phyloP scores from a whole-genome alignment of 1,140 invertebrate genomes.

The Musca vetustissima region DNA sequence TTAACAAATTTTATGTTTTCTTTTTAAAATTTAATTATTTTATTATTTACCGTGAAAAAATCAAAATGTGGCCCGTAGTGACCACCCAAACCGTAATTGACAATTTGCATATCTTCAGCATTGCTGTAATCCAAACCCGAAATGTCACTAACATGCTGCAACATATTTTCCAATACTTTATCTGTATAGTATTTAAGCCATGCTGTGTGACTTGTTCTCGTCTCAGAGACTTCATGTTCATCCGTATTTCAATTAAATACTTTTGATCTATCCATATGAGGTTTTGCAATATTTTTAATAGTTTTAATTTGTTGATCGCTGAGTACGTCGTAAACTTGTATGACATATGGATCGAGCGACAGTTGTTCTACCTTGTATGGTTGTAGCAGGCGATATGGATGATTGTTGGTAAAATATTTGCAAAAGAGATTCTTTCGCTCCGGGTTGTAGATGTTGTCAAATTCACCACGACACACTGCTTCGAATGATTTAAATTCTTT shows the following conservation, averaged over 20 bases:
- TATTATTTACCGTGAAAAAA: constrained; percentile 61
- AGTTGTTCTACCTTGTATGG: constrained; percentile 83
- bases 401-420: constrained; percentile 47
- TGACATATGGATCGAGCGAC: constrained; percentile 82
- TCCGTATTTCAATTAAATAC: constrained; percentile 74
- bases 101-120: constrained; percentile 93
- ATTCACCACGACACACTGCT: constrained; percentile 82
- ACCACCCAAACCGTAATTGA: constrained; percentile 97
- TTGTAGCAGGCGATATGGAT: constrained; percentile 73
- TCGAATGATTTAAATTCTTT: constrained; percentile 67
- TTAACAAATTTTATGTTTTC: constrained; percentile 44
- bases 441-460: constrained; percentile 53
- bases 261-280: constrained; percentile 68
- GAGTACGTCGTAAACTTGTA: constrained; percentile 88
- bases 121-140: constrained; percentile 80
- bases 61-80: constrained; percentile 96
- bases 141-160: constrained; percentile 70
- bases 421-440: constrained; percentile 63
- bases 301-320: constrained; percentile 81
- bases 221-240: constrained; percentile 69
- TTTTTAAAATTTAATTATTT: neutral
- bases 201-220: constrained; percentile 92
- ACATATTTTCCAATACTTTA: constrained; percentile 71
- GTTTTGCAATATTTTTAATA: constrained; percentile 81
- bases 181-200: constrained; percentile 87